Evolutionary conservation across 2,797 vertebrate species (phyloP).

Genomic region (Poecile montanus): DNA sequence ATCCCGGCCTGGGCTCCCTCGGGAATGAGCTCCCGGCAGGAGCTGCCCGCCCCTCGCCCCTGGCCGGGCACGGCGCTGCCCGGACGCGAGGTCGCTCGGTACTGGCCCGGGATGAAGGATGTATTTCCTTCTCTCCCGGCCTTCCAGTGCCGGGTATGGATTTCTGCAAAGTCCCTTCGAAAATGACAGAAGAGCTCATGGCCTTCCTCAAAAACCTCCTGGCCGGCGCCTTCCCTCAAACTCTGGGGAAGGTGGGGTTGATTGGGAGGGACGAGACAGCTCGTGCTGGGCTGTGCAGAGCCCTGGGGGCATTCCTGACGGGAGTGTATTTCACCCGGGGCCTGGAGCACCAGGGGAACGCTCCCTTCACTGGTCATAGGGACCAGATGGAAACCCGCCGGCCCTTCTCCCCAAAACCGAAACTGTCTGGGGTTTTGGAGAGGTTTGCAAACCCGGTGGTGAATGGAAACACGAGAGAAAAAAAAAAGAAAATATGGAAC

Average conservation of each 20-base stretch:
- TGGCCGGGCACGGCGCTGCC: accelerated
- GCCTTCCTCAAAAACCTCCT: neutral
- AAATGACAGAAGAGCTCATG: neutral
- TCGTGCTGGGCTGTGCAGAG: neutral
- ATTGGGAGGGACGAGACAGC: too few relatives aligned
- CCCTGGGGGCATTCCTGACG: neutral
- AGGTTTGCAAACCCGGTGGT: neutral
- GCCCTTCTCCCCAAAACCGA: neutral
- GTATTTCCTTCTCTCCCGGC: neutral
- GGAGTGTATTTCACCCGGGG: accelerated
- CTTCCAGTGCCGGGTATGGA: neutral
- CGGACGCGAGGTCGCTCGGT: accelerated
- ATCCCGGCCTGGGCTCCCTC: neutral
- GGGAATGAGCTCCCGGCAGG: accelerated
- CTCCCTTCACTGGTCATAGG: accelerated
- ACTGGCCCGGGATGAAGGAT: accelerated
- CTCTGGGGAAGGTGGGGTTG: neutral
- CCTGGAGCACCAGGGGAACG: neutral
- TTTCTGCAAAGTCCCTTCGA: neutral
- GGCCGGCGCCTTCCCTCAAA: accelerated
- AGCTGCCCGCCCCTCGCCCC: neutral
- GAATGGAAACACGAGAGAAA: neutral
- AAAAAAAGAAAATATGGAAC: too few relatives aligned
- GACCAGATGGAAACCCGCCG: accelerated
- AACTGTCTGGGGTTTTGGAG: neutral